Evolutionary conservation across 2,113 vertebrate species (phyloP).

Genomic region (Chloropsis hardwickii): DNA sequence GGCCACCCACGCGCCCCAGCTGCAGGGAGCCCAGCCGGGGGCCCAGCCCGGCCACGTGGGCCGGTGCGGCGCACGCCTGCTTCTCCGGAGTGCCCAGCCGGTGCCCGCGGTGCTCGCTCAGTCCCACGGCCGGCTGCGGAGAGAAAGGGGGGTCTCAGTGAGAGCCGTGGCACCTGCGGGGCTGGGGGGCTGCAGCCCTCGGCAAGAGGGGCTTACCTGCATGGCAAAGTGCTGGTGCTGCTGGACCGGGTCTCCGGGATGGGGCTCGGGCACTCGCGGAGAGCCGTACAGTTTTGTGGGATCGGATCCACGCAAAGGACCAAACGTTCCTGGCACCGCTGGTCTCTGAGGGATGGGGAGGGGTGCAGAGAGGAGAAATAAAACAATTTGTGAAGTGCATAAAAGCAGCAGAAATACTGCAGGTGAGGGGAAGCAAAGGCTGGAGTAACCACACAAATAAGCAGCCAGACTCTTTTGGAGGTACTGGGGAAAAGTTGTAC

Average conservation of each 20-base stretch:
- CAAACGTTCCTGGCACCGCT: conserved; percentile 73
- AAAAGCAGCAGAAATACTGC: neutral
- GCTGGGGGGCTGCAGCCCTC: rapidly evolving
- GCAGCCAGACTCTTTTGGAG: neutral
- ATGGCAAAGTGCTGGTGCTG: conserved; percentile 80
- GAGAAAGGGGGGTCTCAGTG: neutral
- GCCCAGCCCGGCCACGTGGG: conserved; percentile 78
- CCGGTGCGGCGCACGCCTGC: conserved; percentile 75
- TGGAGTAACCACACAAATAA: neutral
- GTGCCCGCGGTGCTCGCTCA: conserved; percentile 77
- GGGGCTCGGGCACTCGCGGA: conserved; percentile 74
- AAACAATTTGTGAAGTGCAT: neutral
- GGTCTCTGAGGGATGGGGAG: conserved; percentile 25
- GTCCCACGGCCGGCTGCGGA: conserved; percentile 75
- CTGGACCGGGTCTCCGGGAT: conserved; percentile 74
- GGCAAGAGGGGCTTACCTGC: conserved; percentile 74
- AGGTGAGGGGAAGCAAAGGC: neutral
- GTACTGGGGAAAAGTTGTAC: neutral
- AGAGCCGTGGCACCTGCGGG: rapidly evolving
- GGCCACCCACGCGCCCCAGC: conserved; percentile 71
- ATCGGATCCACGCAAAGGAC: conserved; percentile 78
- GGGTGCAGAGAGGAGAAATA: neutral
- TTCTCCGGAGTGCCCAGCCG: conserved; percentile 73
- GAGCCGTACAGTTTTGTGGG: conserved; percentile 74
- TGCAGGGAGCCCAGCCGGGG: conserved; percentile 79